Conservation (phyloP, 1,140 invertebrate genomes). For the Drosophila arizonae region DNA sequence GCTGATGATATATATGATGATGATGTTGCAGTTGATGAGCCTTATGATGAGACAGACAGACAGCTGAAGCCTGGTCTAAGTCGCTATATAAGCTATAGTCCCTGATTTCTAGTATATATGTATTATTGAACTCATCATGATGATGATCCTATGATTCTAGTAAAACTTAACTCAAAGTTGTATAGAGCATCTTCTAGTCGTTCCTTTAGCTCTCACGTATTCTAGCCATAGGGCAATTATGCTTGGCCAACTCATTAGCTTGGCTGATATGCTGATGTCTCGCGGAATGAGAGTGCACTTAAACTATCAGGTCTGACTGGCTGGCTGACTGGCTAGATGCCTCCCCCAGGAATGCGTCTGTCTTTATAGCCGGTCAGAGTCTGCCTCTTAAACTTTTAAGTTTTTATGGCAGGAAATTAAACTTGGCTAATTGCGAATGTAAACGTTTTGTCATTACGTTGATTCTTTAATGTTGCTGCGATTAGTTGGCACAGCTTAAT, state of each 20-base stretch:
- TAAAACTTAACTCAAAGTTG: too few species aligned
- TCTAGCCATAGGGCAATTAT: too few species aligned
- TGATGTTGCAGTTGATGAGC: too few species aligned
- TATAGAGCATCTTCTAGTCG: background rate
- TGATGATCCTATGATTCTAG: too few species aligned
- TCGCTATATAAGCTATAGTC: too few species aligned
- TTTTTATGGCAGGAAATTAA: constrained; percentile 68
- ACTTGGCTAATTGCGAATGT: constrained; percentile 66
- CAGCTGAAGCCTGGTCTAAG: too few species aligned
- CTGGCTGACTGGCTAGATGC: background rate
- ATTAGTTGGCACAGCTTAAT: constrained; percentile 56
- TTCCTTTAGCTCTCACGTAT: background rate
- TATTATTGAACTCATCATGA: too few species aligned
- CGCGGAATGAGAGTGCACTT: background rate
- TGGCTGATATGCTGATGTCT: constrained; percentile 17
- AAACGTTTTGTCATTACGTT: constrained; percentile 72
- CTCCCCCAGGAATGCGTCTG: background rate
- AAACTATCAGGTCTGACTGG: too few species aligned
- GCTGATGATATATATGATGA: too few species aligned
- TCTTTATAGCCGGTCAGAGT: constrained; percentile 1
- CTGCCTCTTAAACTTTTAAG: background rate
- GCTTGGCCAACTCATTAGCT: constrained; percentile 27
- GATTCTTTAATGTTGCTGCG: constrained; percentile 57
- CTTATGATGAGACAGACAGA: too few species aligned
- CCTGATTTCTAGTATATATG: too few species aligned